phyloP scores from a whole-genome alignment of 2,797 vertebrate genomes.

The Lerista edwardsae region DNA sequence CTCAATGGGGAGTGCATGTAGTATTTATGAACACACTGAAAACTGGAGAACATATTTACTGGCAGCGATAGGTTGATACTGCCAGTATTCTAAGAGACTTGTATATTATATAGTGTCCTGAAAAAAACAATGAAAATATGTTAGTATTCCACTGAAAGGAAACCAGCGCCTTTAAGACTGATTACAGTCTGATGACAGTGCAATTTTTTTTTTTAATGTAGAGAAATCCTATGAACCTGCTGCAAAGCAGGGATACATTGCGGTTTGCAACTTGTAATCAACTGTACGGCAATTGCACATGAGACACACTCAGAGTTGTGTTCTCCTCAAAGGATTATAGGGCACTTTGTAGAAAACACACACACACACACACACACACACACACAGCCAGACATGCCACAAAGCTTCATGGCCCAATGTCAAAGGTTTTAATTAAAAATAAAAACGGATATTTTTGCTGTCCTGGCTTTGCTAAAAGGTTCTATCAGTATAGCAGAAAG shows the following conservation, averaged over 20 bases:
- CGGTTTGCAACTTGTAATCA: not conserved
- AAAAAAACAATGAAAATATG: not conserved
- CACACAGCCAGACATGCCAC: not conserved
- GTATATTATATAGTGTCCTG: not conserved
- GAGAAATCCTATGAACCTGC: not conserved
- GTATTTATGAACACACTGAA: not conserved
- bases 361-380: not conserved
- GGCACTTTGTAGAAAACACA: not conserved
- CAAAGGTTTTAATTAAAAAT: not conserved
- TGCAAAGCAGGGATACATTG: not conserved
- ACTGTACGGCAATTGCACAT: not conserved
- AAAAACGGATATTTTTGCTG: not conserved
- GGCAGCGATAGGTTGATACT: not conserved
- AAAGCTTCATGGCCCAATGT: conserved; percentile 1
- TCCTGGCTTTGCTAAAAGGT: not conserved
- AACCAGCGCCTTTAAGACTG: not conserved
- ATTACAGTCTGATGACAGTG: not conserved
- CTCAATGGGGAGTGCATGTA: not conserved
- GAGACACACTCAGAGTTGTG: not conserved
- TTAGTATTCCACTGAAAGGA: not conserved
- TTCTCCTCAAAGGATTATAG: not conserved
- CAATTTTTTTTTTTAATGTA: not conserved
- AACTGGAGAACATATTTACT: conserved; percentile 12
- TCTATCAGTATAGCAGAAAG: not conserved
- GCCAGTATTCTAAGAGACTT: not conserved